Evolutionary conservation across 2,113 vertebrate genomes (phyloP).

Genomic region (Sphyrna mokarran): DNA sequence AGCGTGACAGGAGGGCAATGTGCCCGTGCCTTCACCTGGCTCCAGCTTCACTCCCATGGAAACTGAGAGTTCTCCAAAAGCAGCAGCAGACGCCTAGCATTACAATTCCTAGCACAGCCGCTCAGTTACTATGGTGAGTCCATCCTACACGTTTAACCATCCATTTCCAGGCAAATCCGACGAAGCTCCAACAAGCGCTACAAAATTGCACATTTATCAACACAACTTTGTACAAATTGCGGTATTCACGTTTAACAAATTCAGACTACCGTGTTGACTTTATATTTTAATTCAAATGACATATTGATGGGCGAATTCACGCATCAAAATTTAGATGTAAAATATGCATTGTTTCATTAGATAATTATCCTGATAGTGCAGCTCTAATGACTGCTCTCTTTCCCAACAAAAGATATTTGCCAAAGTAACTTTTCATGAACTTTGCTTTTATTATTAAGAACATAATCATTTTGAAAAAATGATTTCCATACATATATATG

Average conservation of each 20-base stretch:
- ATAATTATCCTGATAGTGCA: not conserved
- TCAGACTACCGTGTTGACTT: not conserved
- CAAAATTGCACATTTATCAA: no score
- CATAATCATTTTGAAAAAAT: not conserved
- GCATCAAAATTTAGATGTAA: not conserved
- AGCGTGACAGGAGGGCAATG: not conserved
- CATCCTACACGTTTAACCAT: not conserved
- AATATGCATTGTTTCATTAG: not conserved
- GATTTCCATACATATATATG: not conserved
- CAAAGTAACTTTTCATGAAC: not conserved
- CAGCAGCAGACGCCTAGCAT: not conserved
- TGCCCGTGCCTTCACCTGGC: not conserved
- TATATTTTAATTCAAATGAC: not conserved
- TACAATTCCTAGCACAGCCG: no score
- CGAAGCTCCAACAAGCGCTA: not conserved
- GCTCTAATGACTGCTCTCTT: not conserved
- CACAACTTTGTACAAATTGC: not conserved
- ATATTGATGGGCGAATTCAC: not conserved
- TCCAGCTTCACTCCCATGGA: not conserved
- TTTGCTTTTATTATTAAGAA: not conserved
- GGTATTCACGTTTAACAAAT: not conserved
- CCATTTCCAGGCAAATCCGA: not conserved
- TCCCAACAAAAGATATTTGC: not conserved
- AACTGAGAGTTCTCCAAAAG: no score
- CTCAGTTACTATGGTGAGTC: slow-evolving; percentile 7